These are phyloP conservation scores for Colaptes auratus DNA, from an alignment of 2,113 vertebrate genomes.

Conservation along the genomic window DNA sequence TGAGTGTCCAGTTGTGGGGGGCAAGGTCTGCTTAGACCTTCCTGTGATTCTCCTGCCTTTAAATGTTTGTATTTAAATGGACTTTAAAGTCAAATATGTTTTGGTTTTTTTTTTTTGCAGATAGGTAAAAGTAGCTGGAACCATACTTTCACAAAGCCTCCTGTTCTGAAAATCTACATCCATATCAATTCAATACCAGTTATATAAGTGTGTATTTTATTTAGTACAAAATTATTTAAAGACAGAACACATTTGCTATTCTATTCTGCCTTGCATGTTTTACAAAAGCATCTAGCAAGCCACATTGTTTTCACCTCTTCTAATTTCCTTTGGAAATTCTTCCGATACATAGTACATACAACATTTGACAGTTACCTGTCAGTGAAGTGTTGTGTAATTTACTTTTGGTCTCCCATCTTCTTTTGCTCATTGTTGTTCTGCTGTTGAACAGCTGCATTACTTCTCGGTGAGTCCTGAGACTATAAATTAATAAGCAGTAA, in stretches of 20 bases:
- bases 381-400: neutral
- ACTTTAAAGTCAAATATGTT: neutral
- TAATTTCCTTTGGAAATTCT: neutral
- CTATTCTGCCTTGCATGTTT: neutral
- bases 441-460: neutral
- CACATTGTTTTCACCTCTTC: neutral
- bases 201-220: neutral
- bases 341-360: accelerated
- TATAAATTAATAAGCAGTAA: neutral
- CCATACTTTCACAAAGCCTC: neutral
- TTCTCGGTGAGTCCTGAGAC: neutral
- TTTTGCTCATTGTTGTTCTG: neutral
- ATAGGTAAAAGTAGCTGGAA: neutral
- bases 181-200: neutral
- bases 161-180: neutral
- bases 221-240: neutral
- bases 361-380: neutral
- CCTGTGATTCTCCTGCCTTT: neutral
- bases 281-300: neutral
- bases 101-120: neutral
- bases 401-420: neutral
- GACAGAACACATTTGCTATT: neutral
- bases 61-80: neutral
- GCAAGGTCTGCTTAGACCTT: neutral
- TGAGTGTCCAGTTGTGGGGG: accelerated